Evolutionary conservation across 2,113 vertebrate species (phyloP).

Genomic region (Phylloscopus trochilus): DNA sequence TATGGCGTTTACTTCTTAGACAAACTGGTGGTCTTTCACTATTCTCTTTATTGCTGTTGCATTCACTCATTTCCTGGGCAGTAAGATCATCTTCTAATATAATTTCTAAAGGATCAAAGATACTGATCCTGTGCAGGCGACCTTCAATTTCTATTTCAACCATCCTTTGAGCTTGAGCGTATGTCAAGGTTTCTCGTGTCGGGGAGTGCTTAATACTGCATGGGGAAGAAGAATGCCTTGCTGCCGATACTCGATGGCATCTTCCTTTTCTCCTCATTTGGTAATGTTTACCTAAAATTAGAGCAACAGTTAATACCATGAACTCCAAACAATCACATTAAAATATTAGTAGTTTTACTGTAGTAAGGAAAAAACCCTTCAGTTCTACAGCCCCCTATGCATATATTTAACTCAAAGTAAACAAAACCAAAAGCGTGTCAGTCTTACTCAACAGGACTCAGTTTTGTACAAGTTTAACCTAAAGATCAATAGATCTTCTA

Average conservation of each 20-base stretch:
- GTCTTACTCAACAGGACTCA: not conserved
- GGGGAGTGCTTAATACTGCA: conserved; percentile 90
- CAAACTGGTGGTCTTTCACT: conserved; percentile 85
- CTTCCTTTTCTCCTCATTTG: conserved; percentile 96
- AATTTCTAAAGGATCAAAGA: conserved; percentile 91
- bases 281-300: conserved; percentile 74
- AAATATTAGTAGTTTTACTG: not conserved
- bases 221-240: conserved; percentile 87
- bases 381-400: not conserved
- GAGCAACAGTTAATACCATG: not conserved
- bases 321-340: not conserved
- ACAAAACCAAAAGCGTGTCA: not conserved
- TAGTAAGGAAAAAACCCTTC: not conserved
- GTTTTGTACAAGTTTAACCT: not conserved
- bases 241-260: conserved; percentile 84
- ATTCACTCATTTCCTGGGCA: conserved; percentile 93
- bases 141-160: conserved; percentile 96
- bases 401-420: not conserved
- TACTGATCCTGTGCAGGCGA: conserved; percentile 90
- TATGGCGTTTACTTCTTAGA: conserved; percentile 84
- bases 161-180: conserved; percentile 96
- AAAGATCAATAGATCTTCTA: not conserved
- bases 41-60: conserved; percentile 97
- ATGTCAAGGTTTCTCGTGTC: conserved; percentile 90
- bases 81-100: conserved; percentile 90